Evolutionary conservation across 2,888 invertebrate species (phyloP).

Genomic region (Zygothrica quintamaculata): DNA sequence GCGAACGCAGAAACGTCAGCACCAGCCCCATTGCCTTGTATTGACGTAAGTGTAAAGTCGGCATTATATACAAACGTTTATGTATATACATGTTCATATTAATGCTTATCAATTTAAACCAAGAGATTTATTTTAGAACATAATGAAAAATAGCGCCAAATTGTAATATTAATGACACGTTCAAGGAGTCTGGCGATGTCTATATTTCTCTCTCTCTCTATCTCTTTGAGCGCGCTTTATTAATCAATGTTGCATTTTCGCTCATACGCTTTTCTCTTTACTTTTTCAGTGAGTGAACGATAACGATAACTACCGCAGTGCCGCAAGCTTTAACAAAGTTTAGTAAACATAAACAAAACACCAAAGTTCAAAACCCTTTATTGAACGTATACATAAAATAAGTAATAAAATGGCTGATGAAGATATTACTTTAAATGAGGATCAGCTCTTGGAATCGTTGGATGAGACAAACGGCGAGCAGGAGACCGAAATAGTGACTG

Average conservation of each 20-base stretch:
- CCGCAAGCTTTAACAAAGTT: conserved; percentile 58
- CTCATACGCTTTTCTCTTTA: conserved; percentile 18
- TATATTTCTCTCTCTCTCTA: too few relatives aligned
- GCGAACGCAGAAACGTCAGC: conserved; percentile 73
- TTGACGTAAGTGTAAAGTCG: conserved; percentile 48
- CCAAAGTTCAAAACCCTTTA: conserved; percentile 45
- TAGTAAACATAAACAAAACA: conserved; percentile 54
- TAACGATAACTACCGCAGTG: conserved; percentile 49
- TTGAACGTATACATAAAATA: conserved; percentile 23
- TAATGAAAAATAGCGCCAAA: conserved; percentile 11
- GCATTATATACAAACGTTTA: not conserved
- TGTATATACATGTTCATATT: conserved; percentile 2
- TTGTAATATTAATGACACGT: conserved; percentile 20
- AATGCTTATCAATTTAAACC: not conserved
- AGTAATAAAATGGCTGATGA: conserved; percentile 84
- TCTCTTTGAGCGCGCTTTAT: conserved; percentile 31
- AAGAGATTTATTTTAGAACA: not conserved
- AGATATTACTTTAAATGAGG: conserved; percentile 85
- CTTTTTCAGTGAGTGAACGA: conserved; percentile 43
- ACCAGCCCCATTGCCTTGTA: conserved; percentile 46
- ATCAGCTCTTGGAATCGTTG: conserved; percentile 85
- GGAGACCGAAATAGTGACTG: conserved; percentile 84
- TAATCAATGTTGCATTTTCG: conserved; percentile 21
- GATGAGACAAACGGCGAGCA: conserved; percentile 85
- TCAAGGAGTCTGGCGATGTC: conserved; percentile 4